phyloP scores from a whole-genome alignment of 2,797 vertebrate genomes.

The Gymnoscopelus microlampas region DNA sequence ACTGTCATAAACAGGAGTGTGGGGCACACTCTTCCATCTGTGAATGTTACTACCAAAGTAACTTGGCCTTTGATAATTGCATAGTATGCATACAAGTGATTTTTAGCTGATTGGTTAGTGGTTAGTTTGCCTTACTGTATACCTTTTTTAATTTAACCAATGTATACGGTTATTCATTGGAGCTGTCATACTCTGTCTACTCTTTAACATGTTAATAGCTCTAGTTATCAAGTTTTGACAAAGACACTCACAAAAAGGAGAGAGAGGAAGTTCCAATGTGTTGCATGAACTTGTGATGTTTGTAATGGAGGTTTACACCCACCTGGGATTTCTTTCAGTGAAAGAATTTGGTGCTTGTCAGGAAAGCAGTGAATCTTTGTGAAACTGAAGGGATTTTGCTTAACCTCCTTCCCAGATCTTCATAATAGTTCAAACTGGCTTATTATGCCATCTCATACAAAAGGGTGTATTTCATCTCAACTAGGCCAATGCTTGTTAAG shows the following conservation, averaged over 20 bases:
- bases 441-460: not conserved
- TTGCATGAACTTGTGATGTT: conserved; percentile 70
- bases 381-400: conserved; percentile 3
- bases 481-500: conserved; percentile 3
- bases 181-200: no score
- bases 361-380: conserved; percentile 22
- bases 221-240: not conserved
- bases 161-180: no score
- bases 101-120: no score
- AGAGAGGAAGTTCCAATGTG: conserved; percentile 40
- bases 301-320: conserved; percentile 61
- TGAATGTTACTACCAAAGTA: no score
- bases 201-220: not conserved
- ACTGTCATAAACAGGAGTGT: no score
- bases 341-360: conserved; percentile 42
- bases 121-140: no score
- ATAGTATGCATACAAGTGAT: no score
- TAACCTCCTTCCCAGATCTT: not conserved
- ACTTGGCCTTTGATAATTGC: no score
- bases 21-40: no score
- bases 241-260: conserved; percentile 8
- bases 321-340: conserved; percentile 54
- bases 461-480: not conserved
- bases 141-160: no score
- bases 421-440: not conserved